Base-by-base conservation (phyloP, 2,797 vertebrate genomes). In the Melanogrammus aeglefinus region DNA sequence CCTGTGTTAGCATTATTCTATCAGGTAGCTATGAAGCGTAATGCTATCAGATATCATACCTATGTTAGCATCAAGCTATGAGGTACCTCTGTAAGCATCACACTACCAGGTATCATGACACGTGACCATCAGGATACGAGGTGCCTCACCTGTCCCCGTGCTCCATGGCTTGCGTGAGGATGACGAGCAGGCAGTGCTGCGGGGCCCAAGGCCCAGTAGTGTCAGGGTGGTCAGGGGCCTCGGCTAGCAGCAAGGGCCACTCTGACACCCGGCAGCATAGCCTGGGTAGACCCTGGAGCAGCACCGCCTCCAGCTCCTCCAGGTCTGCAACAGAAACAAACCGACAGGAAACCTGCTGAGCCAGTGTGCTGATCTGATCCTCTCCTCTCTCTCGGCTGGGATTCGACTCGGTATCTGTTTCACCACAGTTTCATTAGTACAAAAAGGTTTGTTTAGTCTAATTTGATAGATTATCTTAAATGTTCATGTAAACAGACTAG, bases 171-270 rank as follows among this genome's bases (percentile, higher is more conserved):
- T 97, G 88, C 83, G 94, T 93, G 12, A 96, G 90, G 29, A 99
- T 87, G 7, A 96, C 90, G 79, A 99, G 80, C 76, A 97, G 82
- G 83, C 96, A 96, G 86, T 94, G 94, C 80, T 97, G 96, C 5
- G 85, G 92, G 87, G 86, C 93, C 80, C 92, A 93, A 77, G 92
- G 91, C 12, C 91, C 90, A 74, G 90, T 91, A 81, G 85, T 80
- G 78, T 94, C 93, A 86, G 93, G 92, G 47, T 85, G 81, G 76
- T 93, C 94, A 2, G 92, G 91, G 18, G 73, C 83, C 81, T 95
- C 95, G 4, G 91, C 70, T 77, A 99, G 87, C 75, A 97, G 81
- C 12, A 92, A 88, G 8, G 96, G 92, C 91, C 93, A 95, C 87
- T 97, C 96, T 3, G 92, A 91, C 85, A 91, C 78, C 13, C 86